Base-by-base conservation (phyloP, 2,888 invertebrate genomes). In the Diarsia rubi region DNA sequence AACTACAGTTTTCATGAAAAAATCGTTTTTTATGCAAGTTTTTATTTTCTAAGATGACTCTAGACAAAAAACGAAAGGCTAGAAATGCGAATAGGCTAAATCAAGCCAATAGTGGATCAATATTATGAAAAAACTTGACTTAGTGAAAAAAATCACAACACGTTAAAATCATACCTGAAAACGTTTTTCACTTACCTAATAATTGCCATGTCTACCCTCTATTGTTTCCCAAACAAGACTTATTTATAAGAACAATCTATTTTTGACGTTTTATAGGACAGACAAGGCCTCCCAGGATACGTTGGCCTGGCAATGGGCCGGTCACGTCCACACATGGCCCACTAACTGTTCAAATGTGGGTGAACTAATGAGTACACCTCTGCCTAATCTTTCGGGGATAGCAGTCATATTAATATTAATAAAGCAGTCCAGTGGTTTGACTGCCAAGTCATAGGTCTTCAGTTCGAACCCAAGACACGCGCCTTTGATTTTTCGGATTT, bases 281-380 rank as follows among this genome's bases (percentile, higher is more conserved):
- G 59, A 65, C 52, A 63, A 71, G 47, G 59, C 42, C 74, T 69
- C 54, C 24, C 37, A 37, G 42, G 69, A 62, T 47, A 69, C 65
- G 79, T 86, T 79, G 84, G 73, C 81, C 84, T 82, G 75, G 84
- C 78, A 37, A 82, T 77, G 75, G 75, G 54, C 44, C 65, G 69
- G 79, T 75, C 84, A 84, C 82, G 80, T 78, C 66, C 63, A 52
- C 57, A 62, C 52, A 12, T 44, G 60, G 16, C 47, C 70, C 64
- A 80, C 84, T 65, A 70, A 54, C 44, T 42, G 45, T n/a, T 27
- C 54, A 31, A 31, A 31, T 31, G 31, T 31, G 31, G 31, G 31
- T 31, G 31, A 31, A 31, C 31, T 31, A 31, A 31, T 31, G 31
- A 31, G 31, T 31, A 31, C 31, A 31, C 31, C 3, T 31, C 31